These are phyloP conservation scores for Platygyra sinensis DNA, from an alignment of 64 coral and sea anemone species.

Conservation along the genomic window DNA sequence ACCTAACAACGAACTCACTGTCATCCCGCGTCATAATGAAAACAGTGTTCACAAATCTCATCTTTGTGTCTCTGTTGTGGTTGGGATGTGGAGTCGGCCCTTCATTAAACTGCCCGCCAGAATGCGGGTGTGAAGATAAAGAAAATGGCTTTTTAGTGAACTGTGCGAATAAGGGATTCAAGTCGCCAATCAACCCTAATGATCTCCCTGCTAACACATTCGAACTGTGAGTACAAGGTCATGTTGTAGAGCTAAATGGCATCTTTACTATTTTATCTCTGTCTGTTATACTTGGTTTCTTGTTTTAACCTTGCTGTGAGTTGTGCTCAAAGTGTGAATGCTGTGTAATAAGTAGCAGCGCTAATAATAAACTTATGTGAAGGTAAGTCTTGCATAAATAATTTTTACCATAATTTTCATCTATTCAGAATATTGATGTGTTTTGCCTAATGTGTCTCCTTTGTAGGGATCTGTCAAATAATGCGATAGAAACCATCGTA, in stretches of 20 bases:
- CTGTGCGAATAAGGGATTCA: background rate
- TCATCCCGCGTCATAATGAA: constrained; percentile 28
- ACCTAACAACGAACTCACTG: background rate
- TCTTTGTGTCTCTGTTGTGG: constrained; percentile 31
- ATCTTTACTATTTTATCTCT: background rate
- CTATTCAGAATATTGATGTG: background rate
- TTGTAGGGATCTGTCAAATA: constrained; percentile 49
- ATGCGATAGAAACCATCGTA: constrained; percentile 26
- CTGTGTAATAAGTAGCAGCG: too few species aligned
- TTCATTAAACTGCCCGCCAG: background rate
- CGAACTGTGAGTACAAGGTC: constrained; percentile 2
- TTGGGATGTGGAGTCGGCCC: background rate
- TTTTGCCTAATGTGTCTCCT: background rate
- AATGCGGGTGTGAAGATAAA: background rate
- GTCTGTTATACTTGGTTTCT: background rate
- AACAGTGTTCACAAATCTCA: constrained; percentile 13
- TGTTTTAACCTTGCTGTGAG: background rate
- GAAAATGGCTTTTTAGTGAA: background rate
- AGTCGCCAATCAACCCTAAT: background rate
- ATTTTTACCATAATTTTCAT: too few species aligned
- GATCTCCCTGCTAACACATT: background rate
- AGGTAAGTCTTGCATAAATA: too few species aligned
- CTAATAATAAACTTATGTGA: too few species aligned
- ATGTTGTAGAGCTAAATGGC: too few species aligned
- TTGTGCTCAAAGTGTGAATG: too few species aligned